These are phyloP conservation scores for Bombyx mandarina DNA, from an alignment of 1,140 invertebrate species.

Conservation along the genomic window DNA sequence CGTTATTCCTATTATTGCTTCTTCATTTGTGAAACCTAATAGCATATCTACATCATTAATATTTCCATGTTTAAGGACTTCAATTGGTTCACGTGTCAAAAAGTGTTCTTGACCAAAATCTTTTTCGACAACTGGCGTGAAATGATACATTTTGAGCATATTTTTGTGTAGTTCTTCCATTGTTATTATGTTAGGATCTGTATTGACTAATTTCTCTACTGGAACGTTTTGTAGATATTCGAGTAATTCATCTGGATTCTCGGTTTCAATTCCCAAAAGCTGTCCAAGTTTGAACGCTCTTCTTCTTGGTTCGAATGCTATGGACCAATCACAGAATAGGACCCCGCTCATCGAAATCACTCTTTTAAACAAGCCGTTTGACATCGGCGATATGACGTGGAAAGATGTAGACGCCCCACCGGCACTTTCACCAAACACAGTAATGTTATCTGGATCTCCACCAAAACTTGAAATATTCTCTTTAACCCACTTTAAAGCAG, in stretches of 20 bases:
- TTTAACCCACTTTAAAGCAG: constrained; percentile 44
- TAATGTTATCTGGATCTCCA: constrained; percentile 80
- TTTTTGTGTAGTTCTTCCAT: constrained; percentile 26
- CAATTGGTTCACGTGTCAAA: constrained; percentile 31
- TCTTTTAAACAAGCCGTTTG: constrained; percentile 43
- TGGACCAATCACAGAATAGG: constrained; percentile 26
- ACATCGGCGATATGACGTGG: constrained; percentile 53
- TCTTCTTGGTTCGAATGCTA: constrained; percentile 22
- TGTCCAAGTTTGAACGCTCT: constrained; percentile 32
- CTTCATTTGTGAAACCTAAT: constrained; percentile 68
- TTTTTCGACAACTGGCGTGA: constrained; percentile 50
- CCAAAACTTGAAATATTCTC: constrained; percentile 74
- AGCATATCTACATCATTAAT: constrained; percentile 72
- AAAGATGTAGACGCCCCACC: constrained; percentile 66
- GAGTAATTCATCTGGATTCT: constrained; percentile 41
- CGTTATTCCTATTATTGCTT: constrained; percentile 46
- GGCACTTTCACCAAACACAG: constrained; percentile 82
- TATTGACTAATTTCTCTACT: constrained; percentile 42
- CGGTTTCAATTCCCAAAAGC: constrained; percentile 27
- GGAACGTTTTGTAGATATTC: constrained; percentile 62
- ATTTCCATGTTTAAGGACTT: constrained; percentile 38
- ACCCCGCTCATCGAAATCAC: constrained; percentile 40
- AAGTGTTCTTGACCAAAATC: constrained; percentile 38
- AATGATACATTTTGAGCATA: constrained; percentile 30
- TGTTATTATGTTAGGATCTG: constrained; percentile 22